These are phyloP conservation scores for Lepilemur ruficaudatus DNA, from an alignment of 2,797 vertebrate species.

Conservation along the genomic window DNA sequence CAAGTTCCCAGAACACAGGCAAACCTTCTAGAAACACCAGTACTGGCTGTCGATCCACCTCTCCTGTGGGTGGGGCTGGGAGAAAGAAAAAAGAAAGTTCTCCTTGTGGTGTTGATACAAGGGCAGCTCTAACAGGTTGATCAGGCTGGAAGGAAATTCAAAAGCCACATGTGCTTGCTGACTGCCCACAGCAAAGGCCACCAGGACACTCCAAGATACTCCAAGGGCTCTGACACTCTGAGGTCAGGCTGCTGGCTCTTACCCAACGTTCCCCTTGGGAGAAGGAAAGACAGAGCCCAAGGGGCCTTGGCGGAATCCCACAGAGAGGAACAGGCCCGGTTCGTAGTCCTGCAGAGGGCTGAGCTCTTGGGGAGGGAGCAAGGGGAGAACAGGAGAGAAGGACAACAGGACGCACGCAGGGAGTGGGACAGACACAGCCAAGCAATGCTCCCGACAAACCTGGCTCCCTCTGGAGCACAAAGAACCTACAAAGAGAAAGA, in stretches of 20 bases:
- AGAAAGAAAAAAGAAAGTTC: background rate
- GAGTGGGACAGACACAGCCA: background rate
- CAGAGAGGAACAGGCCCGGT: background rate
- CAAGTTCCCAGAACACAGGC: too few relatives aligned
- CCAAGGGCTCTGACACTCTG: background rate
- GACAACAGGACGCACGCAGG: background rate
- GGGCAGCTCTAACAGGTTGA: background rate
- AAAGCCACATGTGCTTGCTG: background rate
- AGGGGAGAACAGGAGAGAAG: background rate
- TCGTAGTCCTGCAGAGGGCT: background rate
- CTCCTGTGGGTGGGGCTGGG: background rate
- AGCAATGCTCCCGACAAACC: background rate
- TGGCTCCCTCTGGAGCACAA: background rate
- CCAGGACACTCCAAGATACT: background rate
- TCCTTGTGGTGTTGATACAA: background rate
- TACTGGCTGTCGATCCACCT: background rate
- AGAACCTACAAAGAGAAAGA: background rate
- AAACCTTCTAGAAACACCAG: background rate
- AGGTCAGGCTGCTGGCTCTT: background rate
- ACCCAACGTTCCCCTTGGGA: background rate
- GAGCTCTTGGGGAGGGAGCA: background rate
- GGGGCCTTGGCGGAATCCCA: background rate
- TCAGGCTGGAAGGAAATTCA: background rate
- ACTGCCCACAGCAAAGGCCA: background rate
- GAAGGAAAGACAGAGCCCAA: background rate